Percentiles rank a stretch among this genome's conserved stretches.
phyloP scores from a whole-genome alignment of 2,113 vertebrate species.

The Motacilla tschutschensis region DNA sequence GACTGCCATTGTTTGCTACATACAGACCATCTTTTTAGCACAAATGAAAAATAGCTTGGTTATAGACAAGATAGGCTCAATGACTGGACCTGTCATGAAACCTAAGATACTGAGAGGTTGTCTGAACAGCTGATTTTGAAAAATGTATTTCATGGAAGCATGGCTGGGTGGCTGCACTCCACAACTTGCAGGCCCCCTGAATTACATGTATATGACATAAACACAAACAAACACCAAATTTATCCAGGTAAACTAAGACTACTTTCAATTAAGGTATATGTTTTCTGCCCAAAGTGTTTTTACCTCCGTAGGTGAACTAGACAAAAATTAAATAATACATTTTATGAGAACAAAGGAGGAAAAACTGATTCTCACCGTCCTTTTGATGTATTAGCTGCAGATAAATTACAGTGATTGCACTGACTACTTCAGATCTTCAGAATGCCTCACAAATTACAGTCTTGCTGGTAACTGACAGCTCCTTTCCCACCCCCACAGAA shows the following conservation, averaged over 20 bases:
- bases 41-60: background rate
- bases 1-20: background rate
- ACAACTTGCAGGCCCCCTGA: background rate
- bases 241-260: background rate
- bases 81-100: background rate
- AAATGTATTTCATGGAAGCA: background rate
- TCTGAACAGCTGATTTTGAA: background rate
- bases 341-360: background rate
- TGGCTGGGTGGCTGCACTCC: background rate
- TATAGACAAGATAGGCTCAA: background rate
- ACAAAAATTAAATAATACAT: background rate
- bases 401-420: conserved; percentile 7
- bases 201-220: background rate
- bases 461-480: conserved; percentile 44
- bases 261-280: background rate
- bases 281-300: background rate
- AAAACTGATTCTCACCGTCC: background rate
- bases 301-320: background rate
- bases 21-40: background rate
- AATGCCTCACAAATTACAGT: conserved; percentile 25
- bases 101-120: background rate
- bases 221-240: background rate
- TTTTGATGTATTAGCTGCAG: background rate
- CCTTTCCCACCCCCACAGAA: conserved; percentile 24
- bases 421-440: conserved; percentile 16